A percentile compares a stretch with the other conserved stretches of the same genome.
These are phyloP conservation scores for Meloidogyne hapla DNA, from an alignment of 1,140 invertebrate species.

Conservation along the genomic window DNA sequence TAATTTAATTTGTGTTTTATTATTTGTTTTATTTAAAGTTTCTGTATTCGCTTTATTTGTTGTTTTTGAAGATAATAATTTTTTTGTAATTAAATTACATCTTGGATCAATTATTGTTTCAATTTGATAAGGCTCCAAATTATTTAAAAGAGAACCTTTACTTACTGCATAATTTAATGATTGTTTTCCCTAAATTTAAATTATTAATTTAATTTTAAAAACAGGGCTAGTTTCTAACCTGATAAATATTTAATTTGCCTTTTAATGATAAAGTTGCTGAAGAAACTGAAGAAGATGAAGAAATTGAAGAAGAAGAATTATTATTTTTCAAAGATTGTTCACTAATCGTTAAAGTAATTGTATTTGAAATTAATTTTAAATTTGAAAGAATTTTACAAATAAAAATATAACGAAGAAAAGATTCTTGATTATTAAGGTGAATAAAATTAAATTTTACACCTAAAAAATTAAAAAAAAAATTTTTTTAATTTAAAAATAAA, in stretches of 20 bases:
- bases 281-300: conserved; percentile 7
- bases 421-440: conserved; percentile 16
- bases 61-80: background rate
- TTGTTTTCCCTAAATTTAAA: background rate
- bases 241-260: too few species aligned
- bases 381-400: conserved; percentile 27
- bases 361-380: conserved; percentile 19
- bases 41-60: too few species aligned
- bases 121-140: conserved; percentile 20
- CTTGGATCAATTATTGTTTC: conserved; percentile 6
- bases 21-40: too few species aligned
- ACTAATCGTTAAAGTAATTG: conserved; percentile 27
- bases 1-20: too few species aligned
- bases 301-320: background rate
- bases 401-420: conserved; percentile 26
- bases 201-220: background rate
- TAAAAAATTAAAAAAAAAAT: conserved; percentile 13
- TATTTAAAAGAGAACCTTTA: conserved; percentile 11
- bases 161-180: conserved; percentile 16
- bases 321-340: conserved; percentile 1
- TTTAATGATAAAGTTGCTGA: background rate
- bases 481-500: background rate
- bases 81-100: background rate
- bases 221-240: too few species aligned
- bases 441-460: conserved; percentile 28